Percentiles rank a stretch among this genome's conserved stretches.
Conservation (phyloP, 2,113 vertebrate species). For the Platycercus adscitus region DNA sequence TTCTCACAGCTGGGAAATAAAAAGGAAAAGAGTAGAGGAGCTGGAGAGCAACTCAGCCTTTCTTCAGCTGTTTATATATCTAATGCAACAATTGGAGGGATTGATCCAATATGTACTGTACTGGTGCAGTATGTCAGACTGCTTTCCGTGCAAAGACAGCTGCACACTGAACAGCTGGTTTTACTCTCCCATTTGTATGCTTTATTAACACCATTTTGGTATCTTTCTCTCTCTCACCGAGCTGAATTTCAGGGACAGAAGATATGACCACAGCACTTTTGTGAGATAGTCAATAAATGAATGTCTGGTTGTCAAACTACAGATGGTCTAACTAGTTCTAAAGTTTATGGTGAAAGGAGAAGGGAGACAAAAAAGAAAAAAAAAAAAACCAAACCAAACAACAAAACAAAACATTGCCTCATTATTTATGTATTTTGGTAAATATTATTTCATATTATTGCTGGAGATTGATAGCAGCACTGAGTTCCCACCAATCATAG, state of each 20-base stretch:
- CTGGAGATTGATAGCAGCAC: not conserved
- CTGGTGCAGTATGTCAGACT: not conserved
- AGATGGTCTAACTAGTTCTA: not conserved
- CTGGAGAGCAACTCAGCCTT: not conserved
- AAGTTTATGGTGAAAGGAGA: not conserved
- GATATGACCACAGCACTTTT: not conserved
- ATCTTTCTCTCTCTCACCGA: not conserved
- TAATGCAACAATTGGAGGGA: not conserved
- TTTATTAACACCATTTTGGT: not conserved
- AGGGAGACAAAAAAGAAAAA: not conserved
- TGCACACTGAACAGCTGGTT: not conserved
- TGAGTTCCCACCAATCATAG: not conserved
- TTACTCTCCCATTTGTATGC: accelerated
- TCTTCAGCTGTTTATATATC: not conserved
- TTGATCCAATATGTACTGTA: accelerated
- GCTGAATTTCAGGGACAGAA: not conserved
- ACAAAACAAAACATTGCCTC: not conserved
- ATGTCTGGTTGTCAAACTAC: not conserved
- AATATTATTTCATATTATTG: not conserved
- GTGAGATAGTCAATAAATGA: not conserved
- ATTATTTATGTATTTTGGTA: slow-evolving; percentile 12
- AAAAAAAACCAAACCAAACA: not conserved
- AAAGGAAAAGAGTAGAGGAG: not conserved
- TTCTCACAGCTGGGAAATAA: not conserved
- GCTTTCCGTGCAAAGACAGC: accelerated